phyloP scores from a whole-genome alignment of 1,140 invertebrate species.

The Solenopsis invicta region DNA sequence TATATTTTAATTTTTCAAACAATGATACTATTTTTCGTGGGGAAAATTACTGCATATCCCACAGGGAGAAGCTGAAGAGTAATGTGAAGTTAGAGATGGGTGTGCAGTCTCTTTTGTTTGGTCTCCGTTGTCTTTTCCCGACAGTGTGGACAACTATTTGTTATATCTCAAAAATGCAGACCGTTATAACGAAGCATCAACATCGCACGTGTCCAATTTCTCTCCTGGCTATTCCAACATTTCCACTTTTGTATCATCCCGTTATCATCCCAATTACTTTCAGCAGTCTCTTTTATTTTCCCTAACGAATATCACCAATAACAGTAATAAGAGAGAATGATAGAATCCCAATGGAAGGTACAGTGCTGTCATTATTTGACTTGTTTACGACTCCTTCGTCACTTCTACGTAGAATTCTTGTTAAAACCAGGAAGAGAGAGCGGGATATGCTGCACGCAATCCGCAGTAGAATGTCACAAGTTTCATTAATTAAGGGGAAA shows the following conservation, averaged over 20 bases:
- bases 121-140: constrained; percentile 88
- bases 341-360: background rate
- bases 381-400: constrained; percentile 42
- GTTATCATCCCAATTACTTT: constrained; percentile 6
- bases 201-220: background rate
- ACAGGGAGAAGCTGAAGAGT: no score
- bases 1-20: no score
- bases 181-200: background rate
- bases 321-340: constrained; percentile 22
- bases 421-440: constrained; percentile 60
- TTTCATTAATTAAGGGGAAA: constrained; percentile 81
- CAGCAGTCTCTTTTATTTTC: constrained; percentile 22
- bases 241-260: background rate
- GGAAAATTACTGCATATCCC: no score
- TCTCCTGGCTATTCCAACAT: constrained; percentile 16
- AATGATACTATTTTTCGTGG: no score
- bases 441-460: constrained; percentile 63
- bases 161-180: no score
- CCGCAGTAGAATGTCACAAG: constrained; percentile 74
- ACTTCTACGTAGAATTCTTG: constrained; percentile 62
- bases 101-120: no score
- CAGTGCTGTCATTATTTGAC: constrained; percentile 29
- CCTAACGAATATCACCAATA: constrained; percentile 34
- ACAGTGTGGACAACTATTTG: constrained; percentile 90
- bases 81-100: no score